Percentiles rank a stretch among this genome's conserved stretches.
phyloP scores from a whole-genome alignment of 2,888 invertebrate genomes.

The Gerris lacustris region DNA sequence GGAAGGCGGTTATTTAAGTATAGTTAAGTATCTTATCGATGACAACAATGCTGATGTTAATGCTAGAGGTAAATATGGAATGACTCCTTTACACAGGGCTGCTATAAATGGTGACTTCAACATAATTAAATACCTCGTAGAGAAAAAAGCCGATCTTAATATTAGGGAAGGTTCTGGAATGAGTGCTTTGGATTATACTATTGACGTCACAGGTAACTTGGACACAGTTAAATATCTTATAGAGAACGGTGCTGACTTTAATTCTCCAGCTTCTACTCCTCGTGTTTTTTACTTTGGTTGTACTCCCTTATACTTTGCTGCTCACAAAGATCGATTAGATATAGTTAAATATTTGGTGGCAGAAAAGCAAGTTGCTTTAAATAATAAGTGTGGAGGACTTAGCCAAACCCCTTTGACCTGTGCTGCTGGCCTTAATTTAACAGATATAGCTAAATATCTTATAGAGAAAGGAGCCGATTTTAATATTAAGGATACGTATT shows the following conservation, averaged over 20 bases:
- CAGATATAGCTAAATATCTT: background rate
- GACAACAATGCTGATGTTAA: background rate
- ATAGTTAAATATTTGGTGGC: background rate
- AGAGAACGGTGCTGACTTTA: conserved; percentile 7
- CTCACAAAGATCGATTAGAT: no score
- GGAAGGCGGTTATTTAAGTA: background rate
- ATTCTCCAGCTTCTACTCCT: background rate
- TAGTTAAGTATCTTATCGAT: background rate
- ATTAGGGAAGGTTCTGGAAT: background rate
- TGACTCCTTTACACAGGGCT: conserved; percentile 2
- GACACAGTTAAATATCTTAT: background rate
- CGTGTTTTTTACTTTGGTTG: no score
- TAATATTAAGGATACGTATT: background rate
- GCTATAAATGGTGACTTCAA: background rate
- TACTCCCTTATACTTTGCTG: no score
- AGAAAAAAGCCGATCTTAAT: background rate
- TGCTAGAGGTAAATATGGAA: background rate
- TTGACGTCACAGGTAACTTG: no score
- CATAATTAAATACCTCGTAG: background rate
- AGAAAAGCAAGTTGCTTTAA: background rate
- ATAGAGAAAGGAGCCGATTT: conserved; percentile 9
- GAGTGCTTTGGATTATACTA: no score
- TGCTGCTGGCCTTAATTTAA: background rate
- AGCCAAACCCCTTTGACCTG: conserved; percentile 1
- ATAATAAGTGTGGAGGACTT: background rate